A percentile compares a stretch with the other conserved stretches of the same genome.
These are phyloP conservation scores for Stenoptilia bipunctidactyla DNA, from an alignment of 2,888 invertebrate species.

Conservation along the genomic window DNA sequence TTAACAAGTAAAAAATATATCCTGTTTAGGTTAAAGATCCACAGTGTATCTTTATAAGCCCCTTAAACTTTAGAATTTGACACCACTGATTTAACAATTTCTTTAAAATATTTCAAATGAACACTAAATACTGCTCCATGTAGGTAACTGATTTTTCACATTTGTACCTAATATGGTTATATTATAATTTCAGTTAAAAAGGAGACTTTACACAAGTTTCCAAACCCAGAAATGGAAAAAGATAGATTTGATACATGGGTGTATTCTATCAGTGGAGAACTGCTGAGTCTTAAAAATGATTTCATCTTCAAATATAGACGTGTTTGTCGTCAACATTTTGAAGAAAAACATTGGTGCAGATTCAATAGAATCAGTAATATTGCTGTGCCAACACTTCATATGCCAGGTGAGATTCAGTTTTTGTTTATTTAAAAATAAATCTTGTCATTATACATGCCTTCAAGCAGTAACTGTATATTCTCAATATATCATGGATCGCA, in stretches of 20 bases:
- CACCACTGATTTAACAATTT: too few relatives aligned
- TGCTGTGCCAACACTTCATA: constrained; percentile 16
- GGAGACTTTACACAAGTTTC: constrained; percentile 15
- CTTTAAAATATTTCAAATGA: too few relatives aligned
- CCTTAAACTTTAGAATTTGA: too few relatives aligned
- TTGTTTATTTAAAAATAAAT: background rate
- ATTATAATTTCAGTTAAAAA: background rate
- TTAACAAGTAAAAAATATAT: too few relatives aligned
- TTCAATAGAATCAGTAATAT: constrained; percentile 14
- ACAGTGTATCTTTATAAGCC: too few relatives aligned
- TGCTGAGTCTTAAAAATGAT: constrained; percentile 13
- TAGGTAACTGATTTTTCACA: too few relatives aligned
- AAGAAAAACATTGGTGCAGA: constrained; percentile 14
- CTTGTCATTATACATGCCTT: background rate
- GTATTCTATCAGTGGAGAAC: constrained; percentile 15
- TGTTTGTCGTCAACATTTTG: constrained; percentile 19
- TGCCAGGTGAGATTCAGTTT: constrained; percentile 13
- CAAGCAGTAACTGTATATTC: too few relatives aligned
- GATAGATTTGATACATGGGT: constrained; percentile 17
- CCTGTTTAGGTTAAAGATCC: too few relatives aligned
- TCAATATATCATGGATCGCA: too few relatives aligned
- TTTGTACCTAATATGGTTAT: too few relatives aligned
- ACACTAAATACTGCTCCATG: too few relatives aligned
- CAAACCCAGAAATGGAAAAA: constrained; percentile 15
- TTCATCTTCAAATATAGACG: constrained; percentile 15